These are phyloP conservation scores for Drosophila falleni DNA, from an alignment of 2,888 invertebrate species.

Conservation along the genomic window DNA sequence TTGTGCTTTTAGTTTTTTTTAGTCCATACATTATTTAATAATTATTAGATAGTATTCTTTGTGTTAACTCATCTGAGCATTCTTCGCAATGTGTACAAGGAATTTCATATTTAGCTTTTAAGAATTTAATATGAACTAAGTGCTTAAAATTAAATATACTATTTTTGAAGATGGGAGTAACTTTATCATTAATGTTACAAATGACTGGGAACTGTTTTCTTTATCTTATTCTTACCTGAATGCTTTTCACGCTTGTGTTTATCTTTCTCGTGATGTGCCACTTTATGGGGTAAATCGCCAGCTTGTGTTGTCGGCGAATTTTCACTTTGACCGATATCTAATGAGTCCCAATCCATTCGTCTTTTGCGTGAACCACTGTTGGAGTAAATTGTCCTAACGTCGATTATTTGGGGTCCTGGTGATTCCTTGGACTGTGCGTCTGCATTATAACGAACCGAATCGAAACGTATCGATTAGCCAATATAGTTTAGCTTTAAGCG, in stretches of 20 bases:
- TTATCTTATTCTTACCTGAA: constrained; percentile 68
- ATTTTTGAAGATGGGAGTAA: too few species aligned
- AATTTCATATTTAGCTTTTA: too few species aligned
- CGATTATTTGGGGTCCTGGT: constrained; percentile 84
- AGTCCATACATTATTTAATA: not conserved
- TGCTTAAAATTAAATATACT: too few species aligned
- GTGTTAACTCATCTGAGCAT: not conserved
- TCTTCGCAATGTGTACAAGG: too few species aligned
- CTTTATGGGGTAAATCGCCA: constrained; percentile 73
- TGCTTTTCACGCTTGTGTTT: constrained; percentile 84
- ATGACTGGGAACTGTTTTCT: not conserved
- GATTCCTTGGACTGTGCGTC: constrained; percentile 83
- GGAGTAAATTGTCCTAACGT: constrained; percentile 84
- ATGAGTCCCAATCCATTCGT: constrained; percentile 86
- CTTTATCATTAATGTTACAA: too few species aligned
- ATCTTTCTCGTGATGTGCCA: constrained; percentile 79
- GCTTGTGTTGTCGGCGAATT: constrained; percentile 77
- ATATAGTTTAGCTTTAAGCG: constrained; percentile 17
- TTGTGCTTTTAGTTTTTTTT: not conserved
- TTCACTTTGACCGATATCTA: constrained; percentile 84
- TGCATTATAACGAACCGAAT: constrained; percentile 46
- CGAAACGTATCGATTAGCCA: constrained; percentile 46
- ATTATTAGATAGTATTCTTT: not conserved
- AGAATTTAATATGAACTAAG: too few species aligned
- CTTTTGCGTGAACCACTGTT: constrained; percentile 84